Base-by-base conservation (phyloP, 1,140 invertebrate species). In the Phymorhynchus buccinoides region DNA sequence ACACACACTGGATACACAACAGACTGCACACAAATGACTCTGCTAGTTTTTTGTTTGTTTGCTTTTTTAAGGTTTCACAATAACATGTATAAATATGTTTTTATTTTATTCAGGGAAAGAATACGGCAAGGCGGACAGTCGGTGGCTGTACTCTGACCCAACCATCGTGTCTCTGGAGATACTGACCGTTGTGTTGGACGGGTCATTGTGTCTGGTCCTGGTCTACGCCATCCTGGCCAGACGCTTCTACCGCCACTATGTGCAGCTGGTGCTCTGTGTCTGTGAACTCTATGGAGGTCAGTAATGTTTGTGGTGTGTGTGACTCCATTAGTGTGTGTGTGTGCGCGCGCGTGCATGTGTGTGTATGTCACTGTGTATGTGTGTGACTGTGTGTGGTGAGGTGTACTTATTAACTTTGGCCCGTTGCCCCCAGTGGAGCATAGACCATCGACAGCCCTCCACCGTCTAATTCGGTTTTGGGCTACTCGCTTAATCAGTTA, bases 231-330 rank as follows among this genome's bases (percentile, higher is more conserved):
- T 93, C 83, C 18, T 91, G 27, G 85, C 88, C n/a, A 71, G 89
- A 14, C 86, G 84, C n/a, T 89, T 86, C 68, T 93, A 91, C 68
- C 86, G 92, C 39, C 92, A 93, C 85, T 92, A 88, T 80, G 56
- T 91, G 27, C 92, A 93, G 89, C 89, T 93, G 32, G 88, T 90
- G 30, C 87, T 93, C 16, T 92, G 91, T 89, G 89, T 91, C 22
- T 92, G 91, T 90, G 92, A 93, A 87, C 88, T 93, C 7, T 93
- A 93, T 90, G 92, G 92, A 88, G 92, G 92, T 92, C 88, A 87
- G 73, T 62, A 22, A n/a, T n/a, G n/a, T n/a, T n/a, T 27, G 56
- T 62, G 56, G 44, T 9, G 18, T 48, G 18, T 48, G 7, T 6
- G 7, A 48, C 44, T 18, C 18, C 44, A 9, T 48, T 48, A 9